Evolutionary conservation across 2,888 invertebrate genomes (phyloP).

Genomic region (Odontomyia ornata): DNA sequence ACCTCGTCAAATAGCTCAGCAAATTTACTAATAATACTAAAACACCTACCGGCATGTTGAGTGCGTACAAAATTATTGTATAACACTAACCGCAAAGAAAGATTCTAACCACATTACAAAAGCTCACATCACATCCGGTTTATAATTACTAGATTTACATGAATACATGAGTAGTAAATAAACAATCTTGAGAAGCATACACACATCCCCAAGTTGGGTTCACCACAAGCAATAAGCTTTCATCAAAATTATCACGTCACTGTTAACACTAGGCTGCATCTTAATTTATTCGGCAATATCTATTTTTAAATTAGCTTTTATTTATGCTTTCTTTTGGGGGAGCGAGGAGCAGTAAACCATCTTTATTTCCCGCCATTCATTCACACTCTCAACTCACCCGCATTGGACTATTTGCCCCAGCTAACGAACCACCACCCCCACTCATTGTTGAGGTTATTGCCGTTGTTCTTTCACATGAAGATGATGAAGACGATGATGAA

Average conservation of each 20-base stretch:
- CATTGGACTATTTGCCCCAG: slow-evolving; percentile 1
- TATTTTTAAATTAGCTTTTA: slow-evolving; percentile 30
- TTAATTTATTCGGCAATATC: not conserved
- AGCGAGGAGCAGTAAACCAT: not conserved
- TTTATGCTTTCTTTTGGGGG: not conserved
- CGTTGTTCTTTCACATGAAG: slow-evolving; percentile 1
- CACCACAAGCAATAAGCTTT: not conserved
- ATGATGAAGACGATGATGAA: not conserved
- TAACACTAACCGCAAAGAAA: not conserved
- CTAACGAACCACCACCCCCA: not conserved
- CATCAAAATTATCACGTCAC: not conserved
- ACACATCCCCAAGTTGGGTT: too few species aligned
- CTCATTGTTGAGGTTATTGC: not conserved
- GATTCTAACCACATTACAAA: not conserved
- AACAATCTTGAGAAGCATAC: too few species aligned
- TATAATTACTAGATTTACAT: not conserved
- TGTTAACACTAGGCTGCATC: not conserved
- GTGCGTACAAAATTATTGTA: not conserved
- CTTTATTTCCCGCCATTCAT: slow-evolving; percentile 15
- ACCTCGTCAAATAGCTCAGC: too few species aligned
- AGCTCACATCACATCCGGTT: not conserved
- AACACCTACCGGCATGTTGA: not conserved
- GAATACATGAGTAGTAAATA: too few species aligned
- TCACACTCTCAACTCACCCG: slow-evolving; percentile 21
- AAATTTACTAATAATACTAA: not conserved